Evolutionary conservation across 2,888 invertebrate species (phyloP).

Genomic region (Idaea straminata): DNA sequence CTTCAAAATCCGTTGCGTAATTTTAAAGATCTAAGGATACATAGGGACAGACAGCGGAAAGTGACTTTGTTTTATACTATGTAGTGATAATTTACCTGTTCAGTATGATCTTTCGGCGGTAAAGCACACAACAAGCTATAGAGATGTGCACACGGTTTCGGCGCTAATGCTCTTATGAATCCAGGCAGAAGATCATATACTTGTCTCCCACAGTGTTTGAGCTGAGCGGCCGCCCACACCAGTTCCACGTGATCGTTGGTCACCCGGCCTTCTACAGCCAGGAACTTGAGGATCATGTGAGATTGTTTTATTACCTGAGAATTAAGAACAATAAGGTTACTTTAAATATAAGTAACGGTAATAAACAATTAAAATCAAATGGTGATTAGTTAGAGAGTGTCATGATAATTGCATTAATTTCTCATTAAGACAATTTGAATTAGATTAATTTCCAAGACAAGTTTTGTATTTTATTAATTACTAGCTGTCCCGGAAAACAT

Average conservation of each 20-base stretch:
- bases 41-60: no score
- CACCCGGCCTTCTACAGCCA: slow-evolving; percentile 94
- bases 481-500: no score
- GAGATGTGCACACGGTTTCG: slow-evolving; percentile 92
- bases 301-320: slow-evolving; percentile 94
- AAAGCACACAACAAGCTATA: slow-evolving; percentile 92
- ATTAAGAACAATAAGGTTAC: slow-evolving; percentile 9
- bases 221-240: slow-evolving; percentile 96
- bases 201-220: slow-evolving; percentile 96
- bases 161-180: slow-evolving; percentile 93
- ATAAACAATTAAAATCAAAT: no score
- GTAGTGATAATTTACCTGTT: slow-evolving; percentile 88
- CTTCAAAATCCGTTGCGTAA: no score
- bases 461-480: background rate
- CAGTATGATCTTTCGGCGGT: slow-evolving; percentile 95
- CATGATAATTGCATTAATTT: background rate
- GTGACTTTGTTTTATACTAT: no score
- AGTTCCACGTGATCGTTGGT: slow-evolving; percentile 94
- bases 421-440: background rate
- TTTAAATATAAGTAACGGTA: background rate
- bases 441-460: background rate
- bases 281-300: slow-evolving; percentile 94
- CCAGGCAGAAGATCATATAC: slow-evolving; percentile 95
- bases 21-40: no score
- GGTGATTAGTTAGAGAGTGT: no score